phyloP scores from a whole-genome alignment of 2,113 vertebrate genomes.

The Plectropomus leopardus region DNA sequence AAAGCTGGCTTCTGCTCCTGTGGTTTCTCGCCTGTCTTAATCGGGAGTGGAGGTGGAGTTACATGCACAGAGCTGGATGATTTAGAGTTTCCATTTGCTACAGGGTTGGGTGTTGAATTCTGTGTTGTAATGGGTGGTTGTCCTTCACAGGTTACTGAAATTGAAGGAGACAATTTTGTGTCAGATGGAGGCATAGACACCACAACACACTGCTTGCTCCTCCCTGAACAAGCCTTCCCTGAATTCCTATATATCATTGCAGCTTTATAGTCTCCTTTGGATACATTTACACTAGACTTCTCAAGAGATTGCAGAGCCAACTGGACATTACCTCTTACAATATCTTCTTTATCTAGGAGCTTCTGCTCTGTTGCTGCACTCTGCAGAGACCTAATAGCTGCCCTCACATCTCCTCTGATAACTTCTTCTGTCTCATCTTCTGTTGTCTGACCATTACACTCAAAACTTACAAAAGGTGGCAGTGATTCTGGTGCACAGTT shows the following conservation, averaged over 20 bases:
- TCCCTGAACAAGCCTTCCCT: constrained; percentile 85
- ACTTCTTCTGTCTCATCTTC: constrained; percentile 85
- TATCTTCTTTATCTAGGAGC: constrained; percentile 89
- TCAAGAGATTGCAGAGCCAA: constrained; percentile 89
- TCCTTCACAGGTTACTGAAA: constrained; percentile 91
- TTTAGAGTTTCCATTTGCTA: constrained; percentile 71
- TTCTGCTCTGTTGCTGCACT: constrained; percentile 87
- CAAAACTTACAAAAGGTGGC: constrained; percentile 80
- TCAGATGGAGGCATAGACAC: constrained; percentile 86
- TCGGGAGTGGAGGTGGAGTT: constrained; percentile 60
- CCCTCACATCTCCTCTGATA: constrained; percentile 91
- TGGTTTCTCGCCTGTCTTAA: constrained; percentile 70
- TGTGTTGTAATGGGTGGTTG: constrained; percentile 72
- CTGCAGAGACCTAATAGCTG: constrained; percentile 90
- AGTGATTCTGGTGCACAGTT: constrained; percentile 84
- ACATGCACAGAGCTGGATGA: constrained; percentile 52
- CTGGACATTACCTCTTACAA: constrained; percentile 90
- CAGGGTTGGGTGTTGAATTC: constrained; percentile 68
- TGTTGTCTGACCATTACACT: constrained; percentile 84
- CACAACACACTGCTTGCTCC: constrained; percentile 86
- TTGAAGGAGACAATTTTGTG: constrained; percentile 93
- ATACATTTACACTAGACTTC: constrained; percentile 92
- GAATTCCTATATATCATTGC: constrained; percentile 92
- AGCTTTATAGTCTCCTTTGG: constrained; percentile 92
- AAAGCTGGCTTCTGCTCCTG: constrained; percentile 78